A percentile compares a stretch with the other conserved stretches of the same genome.
phyloP scores from a whole-genome alignment of 2,797 vertebrate genomes.

The Amazona ochrocephala region DNA sequence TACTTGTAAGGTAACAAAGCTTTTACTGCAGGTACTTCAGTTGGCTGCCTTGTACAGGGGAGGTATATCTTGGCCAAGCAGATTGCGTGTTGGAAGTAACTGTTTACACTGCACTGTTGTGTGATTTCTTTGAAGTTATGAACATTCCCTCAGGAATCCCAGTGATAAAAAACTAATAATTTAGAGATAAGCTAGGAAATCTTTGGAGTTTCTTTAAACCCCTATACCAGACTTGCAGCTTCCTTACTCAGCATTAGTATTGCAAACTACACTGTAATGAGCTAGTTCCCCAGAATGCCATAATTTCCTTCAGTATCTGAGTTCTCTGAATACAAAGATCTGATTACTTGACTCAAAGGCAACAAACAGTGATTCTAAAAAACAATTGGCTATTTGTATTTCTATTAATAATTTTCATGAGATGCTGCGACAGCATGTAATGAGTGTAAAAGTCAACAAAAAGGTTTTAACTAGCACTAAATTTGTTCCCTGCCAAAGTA shows the following conservation, averaged over 20 bases:
- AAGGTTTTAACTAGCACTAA: slow-evolving; percentile 29
- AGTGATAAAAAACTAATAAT: slow-evolving; percentile 27
- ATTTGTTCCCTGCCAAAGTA: slow-evolving; percentile 48
- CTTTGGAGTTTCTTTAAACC: background rate
- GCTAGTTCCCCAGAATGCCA: background rate
- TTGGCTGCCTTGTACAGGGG: background rate
- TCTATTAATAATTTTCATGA: slow-evolving; percentile 22
- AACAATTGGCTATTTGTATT: slow-evolving; percentile 49
- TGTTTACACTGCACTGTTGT: background rate
- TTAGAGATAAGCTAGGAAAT: slow-evolving; percentile 19
- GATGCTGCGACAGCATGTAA: slow-evolving; percentile 33
- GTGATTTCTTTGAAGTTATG: slow-evolving; percentile 33
- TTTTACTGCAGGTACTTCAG: slow-evolving; percentile 11
- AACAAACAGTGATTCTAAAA: slow-evolving; percentile 50
- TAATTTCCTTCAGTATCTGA: background rate
- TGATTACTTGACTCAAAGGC: slow-evolving; percentile 46
- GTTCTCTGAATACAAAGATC: slow-evolving; percentile 4
- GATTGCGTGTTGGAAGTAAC: background rate
- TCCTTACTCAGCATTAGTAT: background rate
- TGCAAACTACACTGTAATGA: background rate
- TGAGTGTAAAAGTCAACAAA: slow-evolving; percentile 61
- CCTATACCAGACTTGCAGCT: background rate
- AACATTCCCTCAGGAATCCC: background rate
- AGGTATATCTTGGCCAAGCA: slow-evolving; percentile 31
- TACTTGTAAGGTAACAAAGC: slow-evolving; percentile 19